Percentiles rank a stretch among this genome's conserved stretches.
Conservation (phyloP, 30 jellyfish, hydroid and myxozoan genomes). For the Clytia hemisphaerica region DNA sequence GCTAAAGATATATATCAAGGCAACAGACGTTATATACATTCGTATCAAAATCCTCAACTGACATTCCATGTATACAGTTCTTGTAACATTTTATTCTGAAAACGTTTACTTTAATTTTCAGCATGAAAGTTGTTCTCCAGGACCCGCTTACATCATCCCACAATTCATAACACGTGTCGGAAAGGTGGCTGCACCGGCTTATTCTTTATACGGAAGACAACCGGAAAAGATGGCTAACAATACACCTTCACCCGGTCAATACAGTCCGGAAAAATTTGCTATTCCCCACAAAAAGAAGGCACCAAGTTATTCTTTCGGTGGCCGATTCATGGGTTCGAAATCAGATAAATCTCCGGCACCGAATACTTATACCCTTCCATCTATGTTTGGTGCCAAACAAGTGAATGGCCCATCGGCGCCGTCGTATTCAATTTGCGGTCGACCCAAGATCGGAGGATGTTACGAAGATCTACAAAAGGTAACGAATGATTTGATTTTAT, state of each 20-base stretch:
- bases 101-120: no score
- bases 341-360: constrained; percentile 72
- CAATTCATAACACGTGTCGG: constrained; percentile 49
- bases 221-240: constrained; percentile 27
- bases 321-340: constrained; percentile 25
- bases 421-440: constrained; percentile 69
- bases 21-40: no score
- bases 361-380: constrained; percentile 66
- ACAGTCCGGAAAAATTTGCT: constrained; percentile 65
- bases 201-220: constrained; percentile 74
- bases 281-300: constrained; percentile 67
- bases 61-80: no score
- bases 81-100: no score
- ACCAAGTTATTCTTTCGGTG: constrained; percentile 76
- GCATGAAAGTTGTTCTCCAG: constrained; percentile 72
- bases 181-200: constrained; percentile 71
- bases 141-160: constrained; percentile 74
- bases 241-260: constrained; percentile 76
- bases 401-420: constrained; percentile 68
- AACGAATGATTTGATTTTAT: not conserved
- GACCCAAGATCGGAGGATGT: constrained; percentile 80
- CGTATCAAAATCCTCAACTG: no score
- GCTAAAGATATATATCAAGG: no score
- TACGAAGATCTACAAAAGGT: constrained; percentile 83
- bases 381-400: constrained; percentile 59